Evolutionary conservation across 1,140 invertebrate genomes (phyloP).

Genomic region (Drosophila auraria): DNA sequence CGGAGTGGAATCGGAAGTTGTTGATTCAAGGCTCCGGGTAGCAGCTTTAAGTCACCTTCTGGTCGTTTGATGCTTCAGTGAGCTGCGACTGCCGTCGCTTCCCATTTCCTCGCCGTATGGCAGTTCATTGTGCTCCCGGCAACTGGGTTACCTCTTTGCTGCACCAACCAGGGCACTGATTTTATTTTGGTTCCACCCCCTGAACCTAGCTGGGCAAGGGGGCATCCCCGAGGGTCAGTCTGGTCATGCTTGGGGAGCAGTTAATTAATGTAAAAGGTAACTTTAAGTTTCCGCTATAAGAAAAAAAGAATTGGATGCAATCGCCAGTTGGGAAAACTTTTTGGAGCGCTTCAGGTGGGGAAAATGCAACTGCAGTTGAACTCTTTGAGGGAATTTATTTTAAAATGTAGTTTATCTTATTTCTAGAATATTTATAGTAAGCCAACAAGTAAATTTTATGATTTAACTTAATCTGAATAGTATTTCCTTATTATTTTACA

Average conservation of each 20-base stretch:
- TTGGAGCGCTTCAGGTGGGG: background rate
- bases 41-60: slow-evolving; percentile 53
- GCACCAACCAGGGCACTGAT: slow-evolving; percentile 37
- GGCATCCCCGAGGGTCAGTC: slow-evolving; percentile 35
- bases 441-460: too few species aligned
- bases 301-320: slow-evolving; percentile 6
- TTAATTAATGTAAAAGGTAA: slow-evolving; percentile 42
- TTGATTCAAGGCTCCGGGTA: slow-evolving; percentile 47
- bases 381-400: background rate
- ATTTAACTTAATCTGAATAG: too few species aligned
- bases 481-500: background rate
- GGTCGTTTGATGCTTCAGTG: slow-evolving; percentile 55
- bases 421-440: too few species aligned
- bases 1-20: slow-evolving; percentile 47
- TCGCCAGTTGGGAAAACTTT: slow-evolving; percentile 1
- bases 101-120: slow-evolving; percentile 38
- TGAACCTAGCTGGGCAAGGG: slow-evolving; percentile 1
- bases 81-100: slow-evolving; percentile 47
- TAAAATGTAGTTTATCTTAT: too few species aligned
- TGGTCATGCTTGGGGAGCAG: slow-evolving; percentile 45
- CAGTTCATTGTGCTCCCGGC: slow-evolving; percentile 42
- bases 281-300: slow-evolving; percentile 34
- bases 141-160: slow-evolving; percentile 38
- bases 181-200: slow-evolving; percentile 28
- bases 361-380: background rate